Base-by-base conservation (phyloP, 37 sponge, comb jelly and placozoan species). In the Theonella swinhoei region DNA sequence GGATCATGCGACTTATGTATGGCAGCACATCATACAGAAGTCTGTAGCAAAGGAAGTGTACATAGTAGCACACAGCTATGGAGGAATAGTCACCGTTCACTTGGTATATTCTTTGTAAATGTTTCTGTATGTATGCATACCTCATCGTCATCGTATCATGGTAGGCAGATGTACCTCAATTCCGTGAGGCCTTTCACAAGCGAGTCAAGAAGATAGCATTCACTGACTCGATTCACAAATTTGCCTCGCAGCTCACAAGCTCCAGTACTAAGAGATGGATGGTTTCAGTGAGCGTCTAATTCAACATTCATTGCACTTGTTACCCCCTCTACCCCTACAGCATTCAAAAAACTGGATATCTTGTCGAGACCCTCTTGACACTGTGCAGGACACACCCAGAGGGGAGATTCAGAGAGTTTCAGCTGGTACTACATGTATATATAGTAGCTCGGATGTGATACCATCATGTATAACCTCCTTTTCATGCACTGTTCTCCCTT, bases 1-100 rank as follows among this genome's bases (percentile, higher is more conserved):
- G 33, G 79, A 78, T 9, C 96, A 95, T 82, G 80, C 83, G 1
- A 29, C 32, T 22, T 95, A 95, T 83, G 93, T 92, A 36, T 95
- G 94, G 94, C 47, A 91, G 1, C 20, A 95, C 4, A 83, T 89
- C 64, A 74, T 95, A 11, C 39, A 35, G 0, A 72, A 75, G 34
- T 1, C 42, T 0, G 59, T 81, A 3, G 96, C 91, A 23, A 78
- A 74, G 40, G 20, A 37, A 1, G 84, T 95, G 24, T 70, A 92
- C 68, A 89, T 95, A 30, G 84, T 95, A 23, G 96, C 96, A 23
- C 96, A 95, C 80, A 95, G 96, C 82, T 92, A 80, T 75, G 96
- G 96, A 39, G 95, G 91, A 29, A 80, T 84, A n/a, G 91, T 84
- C 42, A 78, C 88, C 24, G 70, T 82, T 4, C 59, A 86, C 42